Base-by-base conservation (phyloP, 2,113 vertebrate genomes). In the Gadus chalcogrammus region DNA sequence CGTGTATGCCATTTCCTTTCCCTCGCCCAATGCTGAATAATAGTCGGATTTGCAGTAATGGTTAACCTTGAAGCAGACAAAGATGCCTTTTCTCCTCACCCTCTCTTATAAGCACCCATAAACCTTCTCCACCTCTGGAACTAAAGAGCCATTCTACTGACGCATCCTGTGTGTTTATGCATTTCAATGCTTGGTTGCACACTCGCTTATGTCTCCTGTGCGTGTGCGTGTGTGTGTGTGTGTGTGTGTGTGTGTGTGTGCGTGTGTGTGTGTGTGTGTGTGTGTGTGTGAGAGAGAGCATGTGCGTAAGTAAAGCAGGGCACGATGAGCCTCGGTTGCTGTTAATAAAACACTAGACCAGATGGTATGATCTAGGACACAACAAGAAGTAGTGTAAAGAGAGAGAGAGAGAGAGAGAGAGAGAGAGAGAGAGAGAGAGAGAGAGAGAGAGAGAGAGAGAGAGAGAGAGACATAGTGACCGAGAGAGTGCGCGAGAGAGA, bases 301-400 rank as follows among this genome's bases (percentile, higher is more conserved):
- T 73, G 70, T 70, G 70, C 79, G 76, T 75, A 82, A 84, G 67
- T 80, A 70, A 85, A 82, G 56, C 58, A 68, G 64, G 71, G 78
- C 76, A 73, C 20, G 71, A 70, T 69, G 75, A 80, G 67, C 28
- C 69, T 35, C 71, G 78, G 79, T 79, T 69, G 69, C 74, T 82
- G 76, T 80, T 64, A 82, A 84, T 77, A 68, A 76, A 77, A 73
- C 71, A 75, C 68, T 69, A 48, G 53, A 72, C 82, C 82, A 89
- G 83, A 87, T 82, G 84, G 85, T 68, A 18, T 71, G 77, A 77
- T 77, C 82, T 69, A 75, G 65, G 82, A 73, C 71, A 42, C 20
- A 48, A 48, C 42, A 48, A 71, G 48, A 72, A 22, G 42, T 27
- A 52, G 62, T 55, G 68, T 28, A 65, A 20, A 62, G 7, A 66